Evolutionary conservation across 2,888 invertebrate species (phyloP).

Genomic region (Philopedon plagiatum): DNA sequence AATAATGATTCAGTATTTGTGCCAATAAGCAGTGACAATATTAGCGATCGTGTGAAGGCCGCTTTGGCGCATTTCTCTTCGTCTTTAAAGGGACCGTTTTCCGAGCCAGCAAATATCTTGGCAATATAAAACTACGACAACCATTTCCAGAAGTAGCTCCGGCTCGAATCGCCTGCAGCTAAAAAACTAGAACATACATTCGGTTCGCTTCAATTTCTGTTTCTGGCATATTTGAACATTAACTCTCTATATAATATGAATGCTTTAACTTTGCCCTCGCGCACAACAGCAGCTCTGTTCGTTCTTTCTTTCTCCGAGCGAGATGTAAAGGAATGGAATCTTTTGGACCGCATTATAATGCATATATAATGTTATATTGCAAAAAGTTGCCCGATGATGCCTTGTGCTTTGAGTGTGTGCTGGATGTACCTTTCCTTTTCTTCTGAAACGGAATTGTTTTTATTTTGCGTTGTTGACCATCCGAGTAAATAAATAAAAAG

Average conservation of each 20-base stretch:
- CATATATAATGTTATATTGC: slow-evolving; percentile 70
- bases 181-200: slow-evolving; percentile 68
- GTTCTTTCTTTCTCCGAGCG: slow-evolving; percentile 60
- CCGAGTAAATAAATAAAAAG: too few relatives aligned
- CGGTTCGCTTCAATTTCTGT: slow-evolving; percentile 70
- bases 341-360: slow-evolving; percentile 67
- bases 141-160: slow-evolving; percentile 27
- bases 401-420: slow-evolving; percentile 35
- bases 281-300: slow-evolving; percentile 62
- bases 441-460: background rate
- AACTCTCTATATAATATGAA: slow-evolving; percentile 69
- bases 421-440: slow-evolving; percentile 11
- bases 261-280: slow-evolving; percentile 66
- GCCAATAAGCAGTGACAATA: too few relatives aligned
- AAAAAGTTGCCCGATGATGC: slow-evolving; percentile 63
- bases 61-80: background rate
- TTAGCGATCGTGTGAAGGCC: too few relatives aligned
- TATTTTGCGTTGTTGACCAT: too few relatives aligned
- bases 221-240: slow-evolving; percentile 70
- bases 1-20: too few relatives aligned
- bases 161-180: slow-evolving; percentile 50
- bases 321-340: slow-evolving; percentile 55
- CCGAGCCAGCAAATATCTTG: slow-evolving; percentile 7
- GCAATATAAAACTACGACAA: slow-evolving; percentile 26
- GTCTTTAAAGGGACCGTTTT: background rate